Evolutionary conservation across 1,140 invertebrate genomes (phyloP), one percentile per base, ranked within the genome.

Genomic region (Apis florea): DNA sequence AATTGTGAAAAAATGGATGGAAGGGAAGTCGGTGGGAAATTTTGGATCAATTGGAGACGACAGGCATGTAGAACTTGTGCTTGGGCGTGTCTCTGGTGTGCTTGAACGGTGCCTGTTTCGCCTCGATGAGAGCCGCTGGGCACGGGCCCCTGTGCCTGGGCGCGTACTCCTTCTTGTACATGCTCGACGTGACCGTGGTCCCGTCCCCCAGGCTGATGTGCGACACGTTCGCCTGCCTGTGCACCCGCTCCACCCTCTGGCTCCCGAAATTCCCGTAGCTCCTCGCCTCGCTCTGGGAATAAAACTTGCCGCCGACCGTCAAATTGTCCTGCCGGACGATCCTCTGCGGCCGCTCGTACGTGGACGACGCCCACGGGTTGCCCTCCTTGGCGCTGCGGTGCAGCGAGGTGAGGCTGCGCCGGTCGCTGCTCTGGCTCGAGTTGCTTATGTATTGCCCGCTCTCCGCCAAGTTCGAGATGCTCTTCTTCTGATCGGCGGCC

Each of bases 61-160:
- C 89, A 1, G 96, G 95, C 90, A 96, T 94, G 89, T 97, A 98
- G 90, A 97, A 97, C 90, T 97, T 97, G 90, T 97, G 97, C 89
- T 96, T 96, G 67, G 95, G 96, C 1, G 97, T 97, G 90, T 97
- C 96, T 81, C 97, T 95, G 2, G 97, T 97, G 87, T 97, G 97
- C 90, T 96, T 96, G 91, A 97, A 97, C 26, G 96, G 96, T 66
- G 96, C 95, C 79, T 95, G 94, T 64, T 96, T 95, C 0, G 95
- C 94, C 87, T 97, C 96, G 15, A 97, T 94, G 21, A 97, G 93
- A 49, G 96, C 94, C 10, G 96, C 97, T 5, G 97, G 97, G 92
- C 97, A 98, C 0, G 96, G 96, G 67, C 96, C 96, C 17, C 85
- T 93, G 68, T 95, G 94, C 77, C 95, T 94, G 2, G 95, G 95